Evolutionary conservation across 2,113 vertebrate species (phyloP).

Genomic region (Notothenia rossii): DNA sequence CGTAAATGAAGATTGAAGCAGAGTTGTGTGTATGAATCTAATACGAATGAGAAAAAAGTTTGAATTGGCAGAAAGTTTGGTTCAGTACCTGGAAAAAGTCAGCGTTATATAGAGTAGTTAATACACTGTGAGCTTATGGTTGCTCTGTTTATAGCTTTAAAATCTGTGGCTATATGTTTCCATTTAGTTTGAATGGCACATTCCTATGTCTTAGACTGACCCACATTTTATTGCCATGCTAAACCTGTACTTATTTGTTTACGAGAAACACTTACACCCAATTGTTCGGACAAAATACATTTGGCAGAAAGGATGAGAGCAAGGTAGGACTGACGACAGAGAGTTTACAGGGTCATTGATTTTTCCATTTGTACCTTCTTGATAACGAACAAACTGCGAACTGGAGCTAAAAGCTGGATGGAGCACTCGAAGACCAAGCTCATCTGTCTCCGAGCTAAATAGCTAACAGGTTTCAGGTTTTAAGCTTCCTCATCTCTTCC

Average conservation of each 20-base stretch:
- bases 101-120: conserved; percentile 5
- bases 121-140: conserved; percentile 14
- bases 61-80: conserved; percentile 25
- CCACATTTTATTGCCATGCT: conserved; percentile 47
- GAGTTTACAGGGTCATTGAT: conserved; percentile 12
- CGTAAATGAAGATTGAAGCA: conserved; percentile 32
- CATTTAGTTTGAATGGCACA: conserved; percentile 46
- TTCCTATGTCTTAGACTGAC: conserved; percentile 48
- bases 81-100: conserved; percentile 27
- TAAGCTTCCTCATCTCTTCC: background rate
- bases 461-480: conserved; percentile 13
- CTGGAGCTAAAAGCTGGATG: conserved; percentile 39
- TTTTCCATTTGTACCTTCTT: background rate
- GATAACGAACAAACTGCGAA: conserved; percentile 29
- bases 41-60: conserved; percentile 13
- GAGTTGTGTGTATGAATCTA: conserved; percentile 17
- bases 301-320: conserved; percentile 38
- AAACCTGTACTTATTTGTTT: conserved; percentile 26
- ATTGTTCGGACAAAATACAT: conserved; percentile 47
- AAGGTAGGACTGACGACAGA: conserved; percentile 13
- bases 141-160: conserved; percentile 40
- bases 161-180: conserved; percentile 50
- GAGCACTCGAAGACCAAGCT: conserved; percentile 29
- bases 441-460: conserved; percentile 27
- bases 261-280: conserved; percentile 26